phyloP scores from a whole-genome alignment of 1,140 invertebrate species.

The Eciton burchellii region DNA sequence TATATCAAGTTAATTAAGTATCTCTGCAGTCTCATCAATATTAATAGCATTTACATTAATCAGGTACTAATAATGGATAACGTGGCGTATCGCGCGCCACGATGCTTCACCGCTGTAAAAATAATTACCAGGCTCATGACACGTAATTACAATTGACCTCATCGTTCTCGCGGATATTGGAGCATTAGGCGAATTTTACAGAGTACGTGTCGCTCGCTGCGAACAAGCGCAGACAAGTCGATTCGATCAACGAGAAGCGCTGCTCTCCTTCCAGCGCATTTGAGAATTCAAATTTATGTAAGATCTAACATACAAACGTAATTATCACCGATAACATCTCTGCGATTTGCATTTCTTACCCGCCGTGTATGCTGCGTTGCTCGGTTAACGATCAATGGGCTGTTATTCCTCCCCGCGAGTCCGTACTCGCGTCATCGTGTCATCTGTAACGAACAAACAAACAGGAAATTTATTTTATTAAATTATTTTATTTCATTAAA shows the following conservation, averaged over 20 bases:
- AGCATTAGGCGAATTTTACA: not conserved
- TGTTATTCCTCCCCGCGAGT: not conserved
- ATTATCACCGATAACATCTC: not conserved
- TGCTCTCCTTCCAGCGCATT: not conserved
- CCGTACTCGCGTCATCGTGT: not conserved
- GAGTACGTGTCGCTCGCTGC: not conserved
- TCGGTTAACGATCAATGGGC: not conserved
- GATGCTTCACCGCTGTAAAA: constrained; percentile 20
- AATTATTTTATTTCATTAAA: constrained; percentile 8
- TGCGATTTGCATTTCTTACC: constrained; percentile 1
- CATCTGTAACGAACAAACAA: constrained; percentile 33
- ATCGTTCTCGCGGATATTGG: not conserved
- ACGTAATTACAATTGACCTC: constrained; percentile 33
- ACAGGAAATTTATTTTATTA: not conserved
- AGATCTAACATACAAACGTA: not conserved
- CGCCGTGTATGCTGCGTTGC: not conserved
- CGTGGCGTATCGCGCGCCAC: not conserved
- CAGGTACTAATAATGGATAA: constrained; percentile 46
- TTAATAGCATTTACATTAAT: constrained; percentile 59
- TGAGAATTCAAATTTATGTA: not conserved
- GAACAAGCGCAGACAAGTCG: not conserved
- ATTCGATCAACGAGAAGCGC: not conserved
- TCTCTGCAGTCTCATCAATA: constrained; percentile 57
- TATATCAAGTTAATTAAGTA: constrained; percentile 59
- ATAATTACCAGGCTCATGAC: constrained; percentile 40